Evolutionary conservation across 2,113 vertebrate genomes (phyloP), one percentile per base, ranked within the genome.

Genomic region (Calidris pygmaea): DNA sequence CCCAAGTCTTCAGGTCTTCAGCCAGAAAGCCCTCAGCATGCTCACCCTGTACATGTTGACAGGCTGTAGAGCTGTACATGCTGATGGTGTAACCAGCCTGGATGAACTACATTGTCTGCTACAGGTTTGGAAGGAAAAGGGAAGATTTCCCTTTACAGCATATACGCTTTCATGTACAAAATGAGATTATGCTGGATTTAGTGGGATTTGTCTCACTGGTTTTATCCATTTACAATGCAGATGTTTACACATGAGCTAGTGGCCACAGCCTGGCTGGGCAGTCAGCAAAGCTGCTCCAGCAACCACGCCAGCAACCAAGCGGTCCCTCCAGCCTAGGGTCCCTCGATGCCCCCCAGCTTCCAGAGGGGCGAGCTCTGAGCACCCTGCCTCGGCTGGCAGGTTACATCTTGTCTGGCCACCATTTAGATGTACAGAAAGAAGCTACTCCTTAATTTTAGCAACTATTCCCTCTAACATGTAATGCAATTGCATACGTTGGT

Each of bases 401-500:
- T 62, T 43, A 50, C 9, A 41, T 35, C 32, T 66, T 16, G 5
- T 53, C 50, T 84, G 60, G 56, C 19, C 37, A 56, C 20, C 4
- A 43, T 53, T 63, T 67, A 58, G 27, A 24, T 21, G 8, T 48
- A 47, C 9, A 34, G 75, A 76, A 82, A 68, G 20, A 72, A 72
- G 45, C 23, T 48, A 37, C 8, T 62, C 10, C 37, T 84, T 70
- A 35, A 86, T 62, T 77, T 88, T 63, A 66, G 12, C 24, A 73
- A 43, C 14, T 45, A 27, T 16, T 53, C 83, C 60, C 60, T 62
- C 60, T 66, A 59, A 50, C n/a, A 7, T 10, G 24, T 41, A 73
- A 50, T 10, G 12, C 14, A 73, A 48, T 45, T 6, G 22, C n/a
- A 43, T 3, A 50, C 0, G 0, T 16, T 3, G 1, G 2, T 34